Evolutionary conservation across 2,888 invertebrate species (phyloP).

Genomic region (Calameuta filiformis): DNA sequence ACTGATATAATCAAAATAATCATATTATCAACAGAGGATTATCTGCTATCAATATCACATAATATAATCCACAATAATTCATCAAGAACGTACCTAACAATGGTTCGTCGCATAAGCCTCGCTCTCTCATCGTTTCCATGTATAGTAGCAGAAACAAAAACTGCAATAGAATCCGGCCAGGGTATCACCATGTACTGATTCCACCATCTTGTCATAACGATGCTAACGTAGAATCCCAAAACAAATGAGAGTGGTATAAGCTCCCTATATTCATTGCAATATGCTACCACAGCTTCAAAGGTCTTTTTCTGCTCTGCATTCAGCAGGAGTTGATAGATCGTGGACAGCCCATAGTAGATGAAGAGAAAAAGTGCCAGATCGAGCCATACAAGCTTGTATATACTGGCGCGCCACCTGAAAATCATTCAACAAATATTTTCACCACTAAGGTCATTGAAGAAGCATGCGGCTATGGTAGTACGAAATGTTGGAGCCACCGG

Average conservation of each 20-base stretch:
- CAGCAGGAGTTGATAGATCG: conserved; percentile 80
- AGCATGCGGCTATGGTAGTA: not conserved
- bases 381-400: conserved; percentile 94
- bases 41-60: not conserved
- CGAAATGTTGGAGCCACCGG: not conserved
- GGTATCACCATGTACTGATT: conserved; percentile 85
- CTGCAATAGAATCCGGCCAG: conserved; percentile 88
- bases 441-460: not conserved
- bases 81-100: conserved; percentile 77
- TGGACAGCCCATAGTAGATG: conserved; percentile 82
- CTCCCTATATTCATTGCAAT: conserved; percentile 84
- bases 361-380: conserved; percentile 84
- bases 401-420: conserved; percentile 93
- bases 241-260: conserved; percentile 90
- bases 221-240: conserved; percentile 88
- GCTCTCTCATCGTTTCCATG: conserved; percentile 87
- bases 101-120: conserved; percentile 83
- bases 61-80: not conserved
- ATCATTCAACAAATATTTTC: not conserved
- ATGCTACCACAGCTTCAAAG: conserved; percentile 84
- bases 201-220: conserved; percentile 93
- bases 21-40: not conserved
- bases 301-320: conserved; percentile 76
- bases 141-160: conserved; percentile 86
- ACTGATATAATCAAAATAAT: not conserved